phyloP scores from a whole-genome alignment of 2,113 vertebrate species.

The Platycercus adscitus region DNA sequence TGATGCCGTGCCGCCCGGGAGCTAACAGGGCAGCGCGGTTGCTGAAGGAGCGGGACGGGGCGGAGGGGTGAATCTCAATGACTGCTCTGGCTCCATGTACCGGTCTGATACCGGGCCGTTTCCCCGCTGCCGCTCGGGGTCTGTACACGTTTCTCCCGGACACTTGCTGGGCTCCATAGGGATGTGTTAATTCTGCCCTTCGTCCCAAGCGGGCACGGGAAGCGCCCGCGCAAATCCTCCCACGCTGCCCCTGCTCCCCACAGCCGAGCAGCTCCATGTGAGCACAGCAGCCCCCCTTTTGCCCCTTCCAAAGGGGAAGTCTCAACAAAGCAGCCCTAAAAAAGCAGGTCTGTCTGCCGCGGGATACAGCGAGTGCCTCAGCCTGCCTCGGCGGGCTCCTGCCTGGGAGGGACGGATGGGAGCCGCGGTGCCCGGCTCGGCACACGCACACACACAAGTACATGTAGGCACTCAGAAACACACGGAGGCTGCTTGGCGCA shows the following conservation, averaged over 20 bases:
- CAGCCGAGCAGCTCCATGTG: not conserved
- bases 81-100: not conserved
- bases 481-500: not conserved
- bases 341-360: not conserved
- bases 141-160: not conserved
- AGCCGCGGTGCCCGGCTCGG: not conserved
- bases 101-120: not conserved
- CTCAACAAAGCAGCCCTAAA: slow-evolving; percentile 20
- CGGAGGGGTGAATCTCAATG: not conserved
- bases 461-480: not conserved
- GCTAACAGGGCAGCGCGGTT: not conserved
- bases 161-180: not conserved
- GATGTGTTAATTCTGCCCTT: not conserved
- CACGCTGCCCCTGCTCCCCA: not conserved
- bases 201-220: not conserved
- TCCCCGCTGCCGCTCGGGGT: not conserved
- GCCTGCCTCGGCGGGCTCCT: not conserved
- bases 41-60: not conserved
- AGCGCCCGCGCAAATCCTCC: not conserved
- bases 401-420: not conserved
- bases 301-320: not conserved
- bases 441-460: not conserved
- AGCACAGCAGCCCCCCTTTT: not conserved
- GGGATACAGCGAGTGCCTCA: not conserved
- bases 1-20: not conserved